phyloP scores from a whole-genome alignment of 1,140 invertebrate genomes.

The Meteorus sp. region DNA sequence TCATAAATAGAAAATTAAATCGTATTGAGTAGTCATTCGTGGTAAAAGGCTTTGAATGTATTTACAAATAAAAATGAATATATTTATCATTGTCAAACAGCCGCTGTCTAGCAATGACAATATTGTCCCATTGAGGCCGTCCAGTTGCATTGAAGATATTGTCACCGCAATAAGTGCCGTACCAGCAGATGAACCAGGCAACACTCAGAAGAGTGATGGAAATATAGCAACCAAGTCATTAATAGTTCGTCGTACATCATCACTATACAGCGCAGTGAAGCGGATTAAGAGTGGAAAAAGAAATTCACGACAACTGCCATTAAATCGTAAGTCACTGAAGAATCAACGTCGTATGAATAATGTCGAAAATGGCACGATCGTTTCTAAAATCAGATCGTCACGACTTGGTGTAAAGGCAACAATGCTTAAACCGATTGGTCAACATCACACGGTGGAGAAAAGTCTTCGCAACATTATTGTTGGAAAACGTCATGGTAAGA shows the following conservation, averaged over 20 bases:
- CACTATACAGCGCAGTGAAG: slow-evolving; percentile 23
- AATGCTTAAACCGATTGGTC: slow-evolving; percentile 28
- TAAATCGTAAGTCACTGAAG: slow-evolving; percentile 38
- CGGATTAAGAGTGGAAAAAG: slow-evolving; percentile 23
- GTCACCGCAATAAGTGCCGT: slow-evolving; percentile 36
- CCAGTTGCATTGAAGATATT: slow-evolving; percentile 28
- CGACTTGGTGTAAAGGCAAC: slow-evolving; percentile 29
- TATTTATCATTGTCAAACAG: slow-evolving; percentile 12
- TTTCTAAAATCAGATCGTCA: slow-evolving; percentile 33
- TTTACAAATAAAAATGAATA: not conserved
- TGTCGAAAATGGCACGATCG: slow-evolving; percentile 33
- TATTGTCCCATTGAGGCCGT: slow-evolving; percentile 29
- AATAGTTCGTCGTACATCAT: slow-evolving; percentile 9
- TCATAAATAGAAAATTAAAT: not conserved
- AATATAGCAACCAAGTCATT: not conserved
- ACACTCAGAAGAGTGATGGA: slow-evolving; percentile 39
- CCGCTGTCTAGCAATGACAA: slow-evolving; percentile 6
- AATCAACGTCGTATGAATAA: slow-evolving; percentile 33
- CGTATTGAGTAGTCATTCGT: not conserved
- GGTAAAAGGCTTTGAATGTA: slow-evolving; percentile 8
- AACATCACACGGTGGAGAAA: not conserved
- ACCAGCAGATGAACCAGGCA: slow-evolving; percentile 36
- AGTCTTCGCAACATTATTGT: slow-evolving; percentile 20
- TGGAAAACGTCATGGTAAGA: not conserved
- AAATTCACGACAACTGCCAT: slow-evolving; percentile 2